A percentile compares a stretch with the other conserved stretches of the same genome.
Conservation (phyloP, 1,140 invertebrate genomes). For the Microplitis mediator region DNA sequence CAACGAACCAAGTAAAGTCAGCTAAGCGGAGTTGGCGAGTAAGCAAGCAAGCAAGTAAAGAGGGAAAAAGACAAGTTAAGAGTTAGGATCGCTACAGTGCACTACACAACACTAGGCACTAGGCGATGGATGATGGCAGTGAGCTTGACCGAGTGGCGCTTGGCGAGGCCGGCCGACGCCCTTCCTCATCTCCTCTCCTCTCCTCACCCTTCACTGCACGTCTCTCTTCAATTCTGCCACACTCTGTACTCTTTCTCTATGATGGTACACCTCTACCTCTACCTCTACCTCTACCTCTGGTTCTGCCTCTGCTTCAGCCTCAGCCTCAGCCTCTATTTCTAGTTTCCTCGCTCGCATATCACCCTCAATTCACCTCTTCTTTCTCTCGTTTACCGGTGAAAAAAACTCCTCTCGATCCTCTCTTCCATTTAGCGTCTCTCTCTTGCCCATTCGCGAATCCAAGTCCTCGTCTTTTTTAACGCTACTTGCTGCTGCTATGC, state of each 20-base stretch:
- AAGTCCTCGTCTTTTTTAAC: constrained; percentile 21
- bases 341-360: no score
- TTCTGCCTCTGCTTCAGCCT: background rate
- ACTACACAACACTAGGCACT: constrained; percentile 19
- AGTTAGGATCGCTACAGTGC: background rate
- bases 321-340: background rate
- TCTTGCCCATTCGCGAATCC: background rate
- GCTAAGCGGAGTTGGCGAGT: no score
- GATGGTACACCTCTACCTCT: background rate
- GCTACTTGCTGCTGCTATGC: constrained; percentile 24
- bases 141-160: constrained; percentile 57
- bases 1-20: no score
- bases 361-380: background rate
- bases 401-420: background rate
- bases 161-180: constrained; percentile 54
- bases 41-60: background rate
- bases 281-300: background rate
- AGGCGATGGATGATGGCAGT: constrained; percentile 50
- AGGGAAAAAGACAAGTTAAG: background rate
- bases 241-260: background rate
- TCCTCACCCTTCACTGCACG: background rate
- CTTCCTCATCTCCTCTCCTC: constrained; percentile 36
- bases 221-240: background rate
- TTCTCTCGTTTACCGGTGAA: background rate
- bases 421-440: background rate